Evolutionary conservation across 2,888 invertebrate species (phyloP), one percentile per base, ranked within the genome.

Genomic region (Aspidiotus destructor): DNA sequence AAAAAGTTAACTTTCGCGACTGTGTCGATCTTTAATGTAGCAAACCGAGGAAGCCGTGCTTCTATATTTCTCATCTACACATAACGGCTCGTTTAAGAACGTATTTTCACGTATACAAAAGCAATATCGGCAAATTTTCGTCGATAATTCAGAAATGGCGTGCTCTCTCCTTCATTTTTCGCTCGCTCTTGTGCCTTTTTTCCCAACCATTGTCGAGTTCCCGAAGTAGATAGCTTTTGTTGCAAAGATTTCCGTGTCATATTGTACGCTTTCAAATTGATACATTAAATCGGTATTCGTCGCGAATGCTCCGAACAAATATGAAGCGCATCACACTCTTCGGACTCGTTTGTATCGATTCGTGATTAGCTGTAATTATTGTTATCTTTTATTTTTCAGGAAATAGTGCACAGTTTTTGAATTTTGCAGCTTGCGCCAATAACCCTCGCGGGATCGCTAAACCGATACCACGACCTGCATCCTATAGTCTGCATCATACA

Each of bases 391-490:
- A 16, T 13, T 62, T 62, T 44, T 2, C 40, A 65, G 69, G 69
- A 40, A 69, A 69, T 55, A 69, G 62, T 55, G 28, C 55, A 41
- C 69, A 69, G 55, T 62, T 69, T 65, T 44, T 65, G 16, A 65
- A 40, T 40, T 65, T 57, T 15, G 65, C 48, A 65, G 65, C 48
- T 65, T 65, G 65, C 11, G 57, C 58, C 15, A 61, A 58, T 15
- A 62, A 61, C 54, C 28, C 62, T 11, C 40, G 61, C 42, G 82
- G 80, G 73, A 86, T 91, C 76, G 89, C 90, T 63, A 91, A 91
- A 79, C 91, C 91, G 13, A 89, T 92, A 75, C 89, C 92, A 69
- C 86, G 90, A 78, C 83, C 90, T 72, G 85, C 82, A 41, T 74
- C 72, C 80, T 76, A 77, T 75, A 91, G 90, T 78, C 85, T 93